Evolutionary conservation across 1,140 invertebrate species (phyloP).

Genomic region (Nautilus pompilius): DNA sequence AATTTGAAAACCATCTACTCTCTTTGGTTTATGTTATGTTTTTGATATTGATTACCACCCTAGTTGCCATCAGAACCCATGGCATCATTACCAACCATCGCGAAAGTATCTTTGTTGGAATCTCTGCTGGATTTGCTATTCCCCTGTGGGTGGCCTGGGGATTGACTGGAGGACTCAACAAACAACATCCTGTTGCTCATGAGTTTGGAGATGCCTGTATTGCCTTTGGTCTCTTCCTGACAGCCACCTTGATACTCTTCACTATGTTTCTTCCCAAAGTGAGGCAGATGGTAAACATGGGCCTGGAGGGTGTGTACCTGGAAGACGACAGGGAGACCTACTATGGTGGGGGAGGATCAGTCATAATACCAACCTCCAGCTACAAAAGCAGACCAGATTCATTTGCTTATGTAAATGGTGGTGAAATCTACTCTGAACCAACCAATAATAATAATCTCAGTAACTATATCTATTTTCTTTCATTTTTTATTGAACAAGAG

Average conservation of each 20-base stretch:
- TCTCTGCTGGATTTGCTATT: constrained; percentile 75
- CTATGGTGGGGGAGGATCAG: constrained; percentile 58
- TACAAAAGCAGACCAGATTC: constrained; percentile 65
- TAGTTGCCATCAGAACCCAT: constrained; percentile 70
- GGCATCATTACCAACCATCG: constrained; percentile 90
- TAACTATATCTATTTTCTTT: too few relatives aligned
- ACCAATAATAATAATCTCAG: too few relatives aligned
- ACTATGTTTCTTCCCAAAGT: constrained; percentile 89
- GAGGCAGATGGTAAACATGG: constrained; percentile 83
- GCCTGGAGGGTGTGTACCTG: constrained; percentile 66
- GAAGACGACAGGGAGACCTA: constrained; percentile 70
- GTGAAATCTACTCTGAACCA: constrained; percentile 37
- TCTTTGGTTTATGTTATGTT: constrained; percentile 78
- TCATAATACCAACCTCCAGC: constrained; percentile 42
- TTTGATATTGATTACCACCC: constrained; percentile 77
- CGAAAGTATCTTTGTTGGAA: constrained; percentile 83
- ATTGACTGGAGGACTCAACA: constrained; percentile 68
- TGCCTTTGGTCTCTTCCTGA: constrained; percentile 79
- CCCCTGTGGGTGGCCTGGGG: constrained; percentile 85
- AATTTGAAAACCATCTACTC: constrained; percentile 65
- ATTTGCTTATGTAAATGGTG: constrained; percentile 63
- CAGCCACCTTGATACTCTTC: constrained; percentile 78
- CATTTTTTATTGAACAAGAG: too few relatives aligned
- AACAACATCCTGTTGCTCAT: constrained; percentile 57
- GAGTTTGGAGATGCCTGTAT: constrained; percentile 72